phyloP scores from a whole-genome alignment of 2,797 vertebrate species.

The Pipistrellus kuhlii region DNA sequence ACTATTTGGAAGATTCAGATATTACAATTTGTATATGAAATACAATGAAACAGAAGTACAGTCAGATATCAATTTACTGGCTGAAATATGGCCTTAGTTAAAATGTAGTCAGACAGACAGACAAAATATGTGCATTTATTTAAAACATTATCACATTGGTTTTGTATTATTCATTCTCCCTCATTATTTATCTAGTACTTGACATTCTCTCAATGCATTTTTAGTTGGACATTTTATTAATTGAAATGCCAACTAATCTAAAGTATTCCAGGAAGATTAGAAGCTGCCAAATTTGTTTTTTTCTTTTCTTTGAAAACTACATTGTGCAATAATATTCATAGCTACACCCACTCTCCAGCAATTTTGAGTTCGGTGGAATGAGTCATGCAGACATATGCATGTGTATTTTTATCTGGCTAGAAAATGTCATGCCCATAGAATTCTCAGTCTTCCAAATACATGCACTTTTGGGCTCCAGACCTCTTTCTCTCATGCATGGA shows the following conservation, averaged over 20 bases:
- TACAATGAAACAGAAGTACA: constrained; percentile 29
- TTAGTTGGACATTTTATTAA: constrained; percentile 71
- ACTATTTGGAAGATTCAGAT: neutral
- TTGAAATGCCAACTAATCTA: constrained; percentile 71
- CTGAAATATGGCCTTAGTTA: constrained; percentile 8
- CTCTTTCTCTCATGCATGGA: constrained; percentile 56
- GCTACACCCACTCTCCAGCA: constrained; percentile 82
- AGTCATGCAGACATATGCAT: constrained; percentile 83
- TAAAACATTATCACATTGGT: neutral
- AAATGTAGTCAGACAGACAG: constrained; percentile 8
- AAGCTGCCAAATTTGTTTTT: constrained; percentile 74
- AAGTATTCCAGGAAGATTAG: constrained; percentile 67
- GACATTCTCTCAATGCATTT: constrained; percentile 50
- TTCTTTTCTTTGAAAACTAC: constrained; percentile 78
- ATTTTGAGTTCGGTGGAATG: constrained; percentile 83
- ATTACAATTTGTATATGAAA: neutral
- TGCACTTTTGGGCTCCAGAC: constrained; percentile 61
- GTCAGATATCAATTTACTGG: neutral
- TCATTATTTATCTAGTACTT: constrained; percentile 43
- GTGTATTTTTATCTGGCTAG: constrained; percentile 84
- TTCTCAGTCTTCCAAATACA: constrained; percentile 73
- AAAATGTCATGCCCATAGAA: constrained; percentile 82
- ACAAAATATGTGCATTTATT: neutral
- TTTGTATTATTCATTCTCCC: constrained; percentile 44
- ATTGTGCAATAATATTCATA: constrained; percentile 83